Evolutionary conservation across 2,113 vertebrate genomes (phyloP).

Genomic region (Neotoma lepida): DNA sequence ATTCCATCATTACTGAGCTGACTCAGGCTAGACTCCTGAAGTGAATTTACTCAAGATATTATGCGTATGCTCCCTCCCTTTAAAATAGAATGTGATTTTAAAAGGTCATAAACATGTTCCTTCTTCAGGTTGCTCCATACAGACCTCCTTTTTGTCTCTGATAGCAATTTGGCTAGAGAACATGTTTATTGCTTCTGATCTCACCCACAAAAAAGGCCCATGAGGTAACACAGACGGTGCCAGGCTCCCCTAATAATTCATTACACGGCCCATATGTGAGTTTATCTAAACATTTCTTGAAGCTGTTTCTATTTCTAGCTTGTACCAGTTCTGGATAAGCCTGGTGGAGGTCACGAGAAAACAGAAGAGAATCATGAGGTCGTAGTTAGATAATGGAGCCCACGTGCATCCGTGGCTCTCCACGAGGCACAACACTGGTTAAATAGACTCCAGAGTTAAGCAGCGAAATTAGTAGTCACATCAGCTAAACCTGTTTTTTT

Average conservation of each 20-base stretch:
- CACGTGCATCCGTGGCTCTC: neutral
- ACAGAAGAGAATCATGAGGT: neutral
- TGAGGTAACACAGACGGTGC: slow-evolving; percentile 60
- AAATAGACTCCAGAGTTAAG: neutral
- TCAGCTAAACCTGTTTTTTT: slow-evolving; percentile 7
- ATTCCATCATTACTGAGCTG: neutral
- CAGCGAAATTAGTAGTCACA: neutral
- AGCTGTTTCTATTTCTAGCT: slow-evolving; percentile 57
- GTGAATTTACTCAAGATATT: slow-evolving; percentile 54
- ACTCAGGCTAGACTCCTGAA: slow-evolving; percentile 27
- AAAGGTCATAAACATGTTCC: slow-evolving; percentile 64
- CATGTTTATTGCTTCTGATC: slow-evolving; percentile 58
- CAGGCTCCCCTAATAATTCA: slow-evolving; percentile 61
- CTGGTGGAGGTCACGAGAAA: slow-evolving; percentile 22
- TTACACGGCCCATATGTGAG: neutral
- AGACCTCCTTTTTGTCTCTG: slow-evolving; percentile 33
- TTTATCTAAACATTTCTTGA: slow-evolving; percentile 66
- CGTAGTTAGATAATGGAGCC: neutral
- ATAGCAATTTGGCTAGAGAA: slow-evolving; percentile 47
- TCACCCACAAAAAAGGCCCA: slow-evolving; percentile 42
- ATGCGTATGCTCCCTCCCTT: slow-evolving; percentile 4
- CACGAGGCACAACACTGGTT: neutral
- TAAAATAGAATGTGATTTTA: slow-evolving; percentile 67
- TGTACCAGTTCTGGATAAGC: slow-evolving; percentile 17
- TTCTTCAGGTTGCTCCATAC: neutral